Percentiles rank a stretch among this genome's conserved stretches.
Conservation (phyloP, 2,113 vertebrate species). For the Saccopteryx leptura region DNA sequence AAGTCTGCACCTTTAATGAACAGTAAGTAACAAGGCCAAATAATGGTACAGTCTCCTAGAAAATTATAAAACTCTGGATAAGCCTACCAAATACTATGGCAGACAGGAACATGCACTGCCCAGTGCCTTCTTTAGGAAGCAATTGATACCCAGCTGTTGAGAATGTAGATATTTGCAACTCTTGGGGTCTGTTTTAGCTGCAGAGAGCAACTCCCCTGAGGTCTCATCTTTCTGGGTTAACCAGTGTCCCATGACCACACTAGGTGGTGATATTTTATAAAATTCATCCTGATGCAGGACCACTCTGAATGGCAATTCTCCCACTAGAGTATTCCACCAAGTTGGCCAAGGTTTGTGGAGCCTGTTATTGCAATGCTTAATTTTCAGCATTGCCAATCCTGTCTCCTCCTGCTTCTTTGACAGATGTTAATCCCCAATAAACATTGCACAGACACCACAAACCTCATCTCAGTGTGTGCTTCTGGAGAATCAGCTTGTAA, state of each 20-base stretch:
- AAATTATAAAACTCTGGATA: neutral
- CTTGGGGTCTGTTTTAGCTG: neutral
- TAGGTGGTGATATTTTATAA: neutral
- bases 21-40: neutral
- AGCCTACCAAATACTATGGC: neutral
- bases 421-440: neutral
- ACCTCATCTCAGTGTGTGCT: neutral
- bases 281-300: neutral
- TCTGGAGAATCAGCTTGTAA: neutral
- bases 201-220: neutral
- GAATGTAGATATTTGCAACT: neutral
- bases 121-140: neutral
- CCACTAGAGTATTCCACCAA: neutral
- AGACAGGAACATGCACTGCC: neutral
- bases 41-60: neutral
- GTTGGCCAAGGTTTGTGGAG: neutral
- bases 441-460: neutral
- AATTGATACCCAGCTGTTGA: neutral
- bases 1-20: neutral
- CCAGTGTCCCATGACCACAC: neutral
- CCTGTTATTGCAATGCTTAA: neutral
- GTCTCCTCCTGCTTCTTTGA: neutral
- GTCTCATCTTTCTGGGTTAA: neutral
- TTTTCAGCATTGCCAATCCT: neutral
- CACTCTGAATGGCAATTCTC: neutral